phyloP scores from a whole-genome alignment of 2,797 vertebrate species.

The Oreochromis mossambicus region DNA sequence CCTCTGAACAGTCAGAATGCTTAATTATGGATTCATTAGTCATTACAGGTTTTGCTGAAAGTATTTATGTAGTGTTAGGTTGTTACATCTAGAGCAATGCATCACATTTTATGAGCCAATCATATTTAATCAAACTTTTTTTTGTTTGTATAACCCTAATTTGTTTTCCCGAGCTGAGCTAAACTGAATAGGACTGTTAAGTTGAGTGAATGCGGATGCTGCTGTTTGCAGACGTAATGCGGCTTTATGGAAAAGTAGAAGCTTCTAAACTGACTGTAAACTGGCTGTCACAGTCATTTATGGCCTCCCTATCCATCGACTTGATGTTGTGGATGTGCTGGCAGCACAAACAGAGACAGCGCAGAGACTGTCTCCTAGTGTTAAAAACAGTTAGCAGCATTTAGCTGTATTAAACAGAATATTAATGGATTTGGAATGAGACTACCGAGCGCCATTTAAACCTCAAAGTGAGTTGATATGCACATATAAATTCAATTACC shows the following conservation, averaged over 20 bases:
- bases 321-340: conserved; percentile 64
- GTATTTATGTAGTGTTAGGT: background rate
- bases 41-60: background rate
- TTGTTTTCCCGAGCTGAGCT: background rate
- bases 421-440: conserved; percentile 68
- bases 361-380: conserved; percentile 56
- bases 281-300: conserved; percentile 65
- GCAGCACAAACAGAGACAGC: conserved; percentile 62
- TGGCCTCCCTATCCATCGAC: conserved; percentile 47
- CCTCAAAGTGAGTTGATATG: conserved; percentile 64
- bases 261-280: conserved; percentile 59
- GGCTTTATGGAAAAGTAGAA: conserved; percentile 40
- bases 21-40: background rate
- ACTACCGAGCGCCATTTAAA: conserved; percentile 60
- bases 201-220: conserved; percentile 25
- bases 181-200: conserved; percentile 8
- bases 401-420: conserved; percentile 69
- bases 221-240: conserved; percentile 40
- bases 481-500: conserved; percentile 70
- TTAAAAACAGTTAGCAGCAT: conserved; percentile 63
- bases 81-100: background rate
- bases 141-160: background rate
- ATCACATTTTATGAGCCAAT: background rate
- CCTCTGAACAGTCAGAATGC: background rate
- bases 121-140: background rate